A percentile compares a stretch with the other conserved stretches of the same genome.
Evolutionary conservation across 2,113 vertebrate species (phyloP).

Genomic region (Maccullochella peelii): DNA sequence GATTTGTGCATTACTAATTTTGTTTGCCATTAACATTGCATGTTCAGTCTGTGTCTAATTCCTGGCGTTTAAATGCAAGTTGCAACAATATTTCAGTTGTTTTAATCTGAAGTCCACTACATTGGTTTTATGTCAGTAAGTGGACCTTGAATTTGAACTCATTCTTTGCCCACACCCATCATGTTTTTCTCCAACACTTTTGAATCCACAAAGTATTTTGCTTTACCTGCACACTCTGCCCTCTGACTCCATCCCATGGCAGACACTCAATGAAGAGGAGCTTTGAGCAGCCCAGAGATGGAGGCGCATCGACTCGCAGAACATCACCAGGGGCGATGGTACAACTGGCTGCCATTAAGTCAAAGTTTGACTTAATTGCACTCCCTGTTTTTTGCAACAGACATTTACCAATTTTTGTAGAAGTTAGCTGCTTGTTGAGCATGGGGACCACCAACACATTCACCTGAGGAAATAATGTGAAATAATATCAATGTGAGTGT

Average conservation of each 20-base stretch:
- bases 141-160: neutral
- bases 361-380: slow-evolving; percentile 57
- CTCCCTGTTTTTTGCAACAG: slow-evolving; percentile 65
- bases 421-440: slow-evolving; percentile 43
- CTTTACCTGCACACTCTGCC: slow-evolving; percentile 58
- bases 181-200: neutral
- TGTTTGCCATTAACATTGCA: neutral
- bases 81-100: too few species aligned
- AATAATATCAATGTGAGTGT: neutral
- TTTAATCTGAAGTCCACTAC: too few species aligned
- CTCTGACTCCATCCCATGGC: slow-evolving; percentile 63
- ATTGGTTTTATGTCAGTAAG: neutral
- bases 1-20: neutral
- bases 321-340: slow-evolving; percentile 63
- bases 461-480: slow-evolving; percentile 57
- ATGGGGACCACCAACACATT: slow-evolving; percentile 76
- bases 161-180: neutral
- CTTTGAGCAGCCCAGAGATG: slow-evolving; percentile 62
- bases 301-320: slow-evolving; percentile 57
- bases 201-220: neutral
- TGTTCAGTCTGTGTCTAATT: too few species aligned
- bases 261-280: slow-evolving; percentile 78
- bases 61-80: too few species aligned
- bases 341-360: neutral
- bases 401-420: slow-evolving; percentile 61